A percentile compares a stretch with the other conserved stretches of the same genome.
Conservation (phyloP, 1,140 invertebrate species). For the Lycorma delicatula region DNA sequence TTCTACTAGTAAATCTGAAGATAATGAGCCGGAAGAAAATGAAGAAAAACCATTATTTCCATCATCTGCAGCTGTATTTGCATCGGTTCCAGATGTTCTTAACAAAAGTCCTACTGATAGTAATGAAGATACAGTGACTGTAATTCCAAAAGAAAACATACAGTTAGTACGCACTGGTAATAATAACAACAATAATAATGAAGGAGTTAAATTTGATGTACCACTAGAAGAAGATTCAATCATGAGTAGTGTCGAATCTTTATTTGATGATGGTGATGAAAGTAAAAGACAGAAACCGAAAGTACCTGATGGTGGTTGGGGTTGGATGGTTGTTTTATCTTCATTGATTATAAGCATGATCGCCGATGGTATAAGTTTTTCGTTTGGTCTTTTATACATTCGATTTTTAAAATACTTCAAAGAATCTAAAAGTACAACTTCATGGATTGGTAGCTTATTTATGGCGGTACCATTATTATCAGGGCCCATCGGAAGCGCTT, state of each 20-base stretch:
- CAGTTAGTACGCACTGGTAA: not conserved
- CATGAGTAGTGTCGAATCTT: conserved; percentile 17
- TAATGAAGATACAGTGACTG: not conserved
- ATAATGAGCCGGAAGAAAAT: conserved; percentile 16
- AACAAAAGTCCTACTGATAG: not conserved
- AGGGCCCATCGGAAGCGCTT: conserved; percentile 75
- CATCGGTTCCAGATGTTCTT: not conserved
- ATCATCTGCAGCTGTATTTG: conserved; percentile 21
- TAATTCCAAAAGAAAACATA: conserved; percentile 1
- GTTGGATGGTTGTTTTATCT: conserved; percentile 81
- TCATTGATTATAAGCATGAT: conserved; percentile 82
- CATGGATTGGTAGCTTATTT: conserved; percentile 81
- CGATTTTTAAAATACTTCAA: conserved; percentile 80
- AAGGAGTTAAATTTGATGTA: conserved; percentile 17
- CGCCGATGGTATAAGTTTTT: conserved; percentile 92
- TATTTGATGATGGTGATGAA: conserved; percentile 14
- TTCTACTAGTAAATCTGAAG: conserved; percentile 17
- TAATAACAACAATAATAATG: conserved; percentile 11
- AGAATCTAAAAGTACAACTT: conserved; percentile 69
- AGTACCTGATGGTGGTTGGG: conserved; percentile 66
- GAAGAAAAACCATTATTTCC: conserved; percentile 29
- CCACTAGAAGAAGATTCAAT: conserved; percentile 20
- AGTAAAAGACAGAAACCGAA: conserved; percentile 37
- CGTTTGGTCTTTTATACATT: conserved; percentile 81
- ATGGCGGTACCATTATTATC: conserved; percentile 80